Base-by-base conservation (phyloP, 1,140 invertebrate species). In the Glossosoma conforme region DNA sequence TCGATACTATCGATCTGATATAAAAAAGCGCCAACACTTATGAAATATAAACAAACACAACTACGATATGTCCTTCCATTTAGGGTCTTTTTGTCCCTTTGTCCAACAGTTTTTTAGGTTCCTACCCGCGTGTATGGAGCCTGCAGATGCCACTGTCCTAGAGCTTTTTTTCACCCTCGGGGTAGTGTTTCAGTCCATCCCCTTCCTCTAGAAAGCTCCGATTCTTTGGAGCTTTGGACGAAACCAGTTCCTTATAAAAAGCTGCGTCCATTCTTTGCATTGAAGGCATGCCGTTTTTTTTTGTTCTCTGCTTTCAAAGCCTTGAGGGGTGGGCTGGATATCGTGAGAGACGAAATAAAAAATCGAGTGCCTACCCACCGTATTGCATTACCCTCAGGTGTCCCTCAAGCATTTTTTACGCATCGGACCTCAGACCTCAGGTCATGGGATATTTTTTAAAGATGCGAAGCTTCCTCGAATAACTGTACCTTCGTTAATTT, bases 311-410 rank as follows among this genome's bases (percentile, higher is more conserved):
- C 33, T 42, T 54, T 45, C 15, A 32, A 33, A 25, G 21, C 36
- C 48, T 51, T 20, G 45, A 55, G 53, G 53, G 53, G 46, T 48
- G 42, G 43, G 52, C 40, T 14, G 40, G 49, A 44, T 38, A 57
- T 46, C 49, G 47, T 49, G 46, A 49, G 46, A 49, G 54, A 49
- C 40, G 35, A 38, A 43, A 43, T 47, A 44, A 52, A 57, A 45
- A 54, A 54, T 44, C 19, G n/a, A 41, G 10, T 15, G 25, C 14
- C 20, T 52, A 50, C 46, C 54, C 42, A 22, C n/a, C 48, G 44
- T 51, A 56, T 56, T 52, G 54, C 54, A 32, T 56, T 56, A 57
- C 49, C 54, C 54, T 57, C 54, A 57, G 54, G 54, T 57, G 54
- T 57, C 22, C 49, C 19, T 43, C 22, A 28, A 38, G 17, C 14